Base-by-base conservation (phyloP, 1,140 invertebrate genomes). In the Drosophila repletoides region DNA sequence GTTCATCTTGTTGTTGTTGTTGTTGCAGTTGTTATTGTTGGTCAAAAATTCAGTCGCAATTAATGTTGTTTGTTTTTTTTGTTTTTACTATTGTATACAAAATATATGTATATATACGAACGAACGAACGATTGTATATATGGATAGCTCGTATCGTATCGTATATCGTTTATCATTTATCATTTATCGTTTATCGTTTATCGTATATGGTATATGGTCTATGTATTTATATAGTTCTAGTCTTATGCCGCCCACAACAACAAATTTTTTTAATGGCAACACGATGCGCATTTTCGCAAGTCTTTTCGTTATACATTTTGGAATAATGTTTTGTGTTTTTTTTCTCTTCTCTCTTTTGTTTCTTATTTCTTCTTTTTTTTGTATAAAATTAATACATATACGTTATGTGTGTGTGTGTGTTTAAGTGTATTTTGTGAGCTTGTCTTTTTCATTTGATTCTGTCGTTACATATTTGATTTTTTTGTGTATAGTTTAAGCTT, bases 271-370 rank as follows among this genome's bases (percentile, higher is more conserved):
- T 61, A 53, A 68, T 69, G 66, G 66, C 66, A 69, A 69, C 59
- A 55, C 15, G 59, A 53, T 63, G 49, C 59, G 58, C 14, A 64
- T 56, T 24, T 14, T 28, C 52, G 61, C 79, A 83, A 84, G 79
- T 84, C 79, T 84, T 84, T 84, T 84, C 80, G 79, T 84, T 84
- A 36, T 71, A 67, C 70, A 67, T 84, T 84, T 84, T 79, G 80
- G 74, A 84, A 83, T 83, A 66, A 15, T 70, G 51, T 63, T 68
- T 41, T 26, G 17, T 55, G n/a, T 28, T 58, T 56, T 45, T 41
- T 52, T 46, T 21, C 26, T 38, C 10, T 24, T 24, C 12, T 22
- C 0, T 12, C n/a, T 45, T 29, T 15, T 66, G 34, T 15, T 29
- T 64, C 72, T 66, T 72, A 49, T 22, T 24, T 46, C 5, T 72